These are phyloP conservation scores for Athripsodes cinereus DNA, from an alignment of 2,888 invertebrate genomes.

Conservation along the genomic window DNA sequence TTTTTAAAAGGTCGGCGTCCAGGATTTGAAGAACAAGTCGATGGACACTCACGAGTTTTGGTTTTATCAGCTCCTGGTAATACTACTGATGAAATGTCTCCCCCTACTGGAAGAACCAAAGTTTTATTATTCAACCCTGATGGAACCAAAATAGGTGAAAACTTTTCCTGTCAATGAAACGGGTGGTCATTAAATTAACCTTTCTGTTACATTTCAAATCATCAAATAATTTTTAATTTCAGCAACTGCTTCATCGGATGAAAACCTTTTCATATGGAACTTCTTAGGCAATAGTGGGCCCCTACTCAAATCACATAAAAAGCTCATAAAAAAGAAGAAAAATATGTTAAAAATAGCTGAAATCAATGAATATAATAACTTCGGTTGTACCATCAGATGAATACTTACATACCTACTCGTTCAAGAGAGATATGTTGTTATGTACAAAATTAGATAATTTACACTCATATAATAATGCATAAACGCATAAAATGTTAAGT, in stretches of 20 bases:
- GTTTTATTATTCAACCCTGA: conserved; percentile 48
- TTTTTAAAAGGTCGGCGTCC: background rate
- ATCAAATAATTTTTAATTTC: conserved; percentile 27
- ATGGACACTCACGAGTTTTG: conserved; percentile 33
- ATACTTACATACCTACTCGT: no score
- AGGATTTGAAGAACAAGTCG: background rate
- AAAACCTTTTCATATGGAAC: conserved; percentile 48
- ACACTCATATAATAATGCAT: no score
- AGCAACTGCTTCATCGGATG: conserved; percentile 45
- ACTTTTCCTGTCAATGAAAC: background rate
- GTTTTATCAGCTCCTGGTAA: conserved; percentile 41
- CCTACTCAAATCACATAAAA: conserved; percentile 20
- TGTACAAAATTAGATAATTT: no score
- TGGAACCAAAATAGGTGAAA: conserved; percentile 44
- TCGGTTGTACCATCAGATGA: conserved; percentile 19
- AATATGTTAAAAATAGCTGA: conserved; percentile 2
- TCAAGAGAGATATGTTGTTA: no score
- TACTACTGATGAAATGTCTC: conserved; percentile 43
- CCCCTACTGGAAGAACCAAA: conserved; percentile 35
- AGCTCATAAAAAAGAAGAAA: conserved; percentile 18
- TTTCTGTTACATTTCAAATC: no score
- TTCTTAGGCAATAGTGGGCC: conserved; percentile 33
- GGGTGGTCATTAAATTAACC: no score
- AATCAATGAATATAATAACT: conserved; percentile 25
- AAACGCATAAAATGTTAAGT: no score